A percentile compares a stretch with the other conserved stretches of the same genome.
phyloP scores from a whole-genome alignment of 2,113 vertebrate species.

The Machaerirhynchus nigripectus region DNA sequence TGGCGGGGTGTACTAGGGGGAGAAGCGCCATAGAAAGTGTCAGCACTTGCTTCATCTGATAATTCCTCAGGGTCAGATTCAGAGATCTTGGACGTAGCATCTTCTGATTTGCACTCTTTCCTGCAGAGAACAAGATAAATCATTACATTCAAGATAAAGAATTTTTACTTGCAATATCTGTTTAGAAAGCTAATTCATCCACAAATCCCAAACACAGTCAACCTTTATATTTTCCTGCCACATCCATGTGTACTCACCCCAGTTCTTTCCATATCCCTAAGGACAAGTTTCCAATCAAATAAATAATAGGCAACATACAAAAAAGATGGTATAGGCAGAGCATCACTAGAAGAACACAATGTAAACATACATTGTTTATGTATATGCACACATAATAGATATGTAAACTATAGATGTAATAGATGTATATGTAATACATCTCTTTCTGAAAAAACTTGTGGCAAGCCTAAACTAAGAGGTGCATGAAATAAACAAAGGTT shows the following conservation, averaged over 20 bases:
- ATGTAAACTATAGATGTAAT: too few species aligned
- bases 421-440: background rate
- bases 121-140: conserved; percentile 60
- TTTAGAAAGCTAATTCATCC: background rate
- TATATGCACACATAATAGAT: too few species aligned
- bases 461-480: background rate
- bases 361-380: background rate
- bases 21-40: conserved; percentile 85
- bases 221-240: background rate
- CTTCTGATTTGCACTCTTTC: conserved; percentile 71
- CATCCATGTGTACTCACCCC: background rate
- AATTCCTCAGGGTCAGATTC: conserved; percentile 83
- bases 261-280: background rate
- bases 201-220: background rate
- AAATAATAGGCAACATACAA: background rate
- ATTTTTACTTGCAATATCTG: background rate
- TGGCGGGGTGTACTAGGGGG: conserved; percentile 90
- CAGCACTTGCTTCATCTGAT: conserved; percentile 83
- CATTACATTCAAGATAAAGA: background rate
- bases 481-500: background rate
- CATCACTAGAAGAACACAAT: background rate
- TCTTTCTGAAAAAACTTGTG: background rate
- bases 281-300: background rate
- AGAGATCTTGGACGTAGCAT: conserved; percentile 71
- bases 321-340: background rate